Base-by-base conservation (phyloP, 2,797 vertebrate species). In the Etheostoma nigrum region DNA sequence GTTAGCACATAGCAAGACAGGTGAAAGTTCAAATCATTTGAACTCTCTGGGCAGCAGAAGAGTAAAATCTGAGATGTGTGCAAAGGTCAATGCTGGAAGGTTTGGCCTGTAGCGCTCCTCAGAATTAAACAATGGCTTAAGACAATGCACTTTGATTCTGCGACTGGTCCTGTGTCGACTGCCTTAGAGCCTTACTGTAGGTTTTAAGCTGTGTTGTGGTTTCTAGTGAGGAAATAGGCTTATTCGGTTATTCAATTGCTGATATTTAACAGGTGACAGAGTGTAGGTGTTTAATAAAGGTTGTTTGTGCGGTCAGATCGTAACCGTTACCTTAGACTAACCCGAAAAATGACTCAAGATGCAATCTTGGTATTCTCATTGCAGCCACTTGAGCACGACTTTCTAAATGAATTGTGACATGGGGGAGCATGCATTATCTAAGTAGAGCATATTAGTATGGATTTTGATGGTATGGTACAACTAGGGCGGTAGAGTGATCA, bases 51-150 rank as follows among this genome's bases (percentile, higher is more conserved):
- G 60, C 74, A 64, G 81, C 5, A 64, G 23, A 79, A 82, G 62
- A 27, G 67, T 14, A 55, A 67, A 74, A 57, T 60, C 45, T 13
- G 67, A 57, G 52, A 52, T 73, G 51, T 74, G 69, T 72, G 67
- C 5, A 36, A 62, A 70, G 62, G 61, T 81, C 36, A 53, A 49
- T 30, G 64, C 85, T 71, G 67, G 57, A 66, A 78, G 72, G 64
- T 73, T 81, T 79, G 57, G 61, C 72, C 59, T 55, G 5, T 9
- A 44, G 8, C 21, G 6, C 49, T 33, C 9, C 48, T 61, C 64
- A 61, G 47, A 78, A 60, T 76, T 76, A 76, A 84, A 74, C 74
- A 79, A 59, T 55, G 52, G 72, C 48, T 73, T 36, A 9, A 64
- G 67, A 55, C 64, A 27, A 49, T 36, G 42, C 53, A 21, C 59